Conservation (phyloP, 1,140 invertebrate genomes). For the Harlomillsia oculata region DNA sequence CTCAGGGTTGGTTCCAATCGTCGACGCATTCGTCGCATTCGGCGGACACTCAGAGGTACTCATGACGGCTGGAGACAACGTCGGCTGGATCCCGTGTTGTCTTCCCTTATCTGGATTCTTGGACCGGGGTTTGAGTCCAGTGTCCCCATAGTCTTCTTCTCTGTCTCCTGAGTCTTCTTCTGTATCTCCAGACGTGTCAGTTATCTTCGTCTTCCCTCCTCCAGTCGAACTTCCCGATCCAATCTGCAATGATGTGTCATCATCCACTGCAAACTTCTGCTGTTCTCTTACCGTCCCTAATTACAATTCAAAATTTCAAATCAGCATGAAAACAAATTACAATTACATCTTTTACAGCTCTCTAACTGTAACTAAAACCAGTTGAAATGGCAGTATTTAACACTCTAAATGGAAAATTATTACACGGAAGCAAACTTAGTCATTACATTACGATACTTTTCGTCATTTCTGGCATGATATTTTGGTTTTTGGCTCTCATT, state of each 20-base stretch:
- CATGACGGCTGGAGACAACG: conserved; percentile 14
- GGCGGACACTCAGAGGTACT: conserved; percentile 35
- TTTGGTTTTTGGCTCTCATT: no score
- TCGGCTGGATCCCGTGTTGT: conserved; percentile 37
- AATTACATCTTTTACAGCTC: no score
- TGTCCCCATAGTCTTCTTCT: conserved; percentile 25
- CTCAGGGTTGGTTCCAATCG: conserved; percentile 50
- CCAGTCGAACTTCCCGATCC: conserved; percentile 32
- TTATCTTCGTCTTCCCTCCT: conserved; percentile 38
- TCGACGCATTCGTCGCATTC: conserved; percentile 22
- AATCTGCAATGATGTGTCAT: conserved; percentile 35
- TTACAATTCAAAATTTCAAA: conserved; percentile 18
- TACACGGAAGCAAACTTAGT: no score
- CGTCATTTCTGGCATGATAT: no score
- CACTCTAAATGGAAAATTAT: no score
- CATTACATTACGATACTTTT: no score
- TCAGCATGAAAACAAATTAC: not conserved
- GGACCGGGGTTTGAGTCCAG: conserved; percentile 11
- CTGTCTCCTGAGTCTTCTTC: conserved; percentile 25
- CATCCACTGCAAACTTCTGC: not conserved
- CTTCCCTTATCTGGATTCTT: conserved; percentile 34
- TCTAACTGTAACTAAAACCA: no score
- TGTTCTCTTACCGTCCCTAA: conserved; percentile 40
- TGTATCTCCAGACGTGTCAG: not conserved
- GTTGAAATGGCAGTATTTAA: no score